Evolutionary conservation across 2,888 invertebrate species (phyloP), one percentile per base, ranked within the genome.

Genomic region (Hipparchia sbordonii): DNA sequence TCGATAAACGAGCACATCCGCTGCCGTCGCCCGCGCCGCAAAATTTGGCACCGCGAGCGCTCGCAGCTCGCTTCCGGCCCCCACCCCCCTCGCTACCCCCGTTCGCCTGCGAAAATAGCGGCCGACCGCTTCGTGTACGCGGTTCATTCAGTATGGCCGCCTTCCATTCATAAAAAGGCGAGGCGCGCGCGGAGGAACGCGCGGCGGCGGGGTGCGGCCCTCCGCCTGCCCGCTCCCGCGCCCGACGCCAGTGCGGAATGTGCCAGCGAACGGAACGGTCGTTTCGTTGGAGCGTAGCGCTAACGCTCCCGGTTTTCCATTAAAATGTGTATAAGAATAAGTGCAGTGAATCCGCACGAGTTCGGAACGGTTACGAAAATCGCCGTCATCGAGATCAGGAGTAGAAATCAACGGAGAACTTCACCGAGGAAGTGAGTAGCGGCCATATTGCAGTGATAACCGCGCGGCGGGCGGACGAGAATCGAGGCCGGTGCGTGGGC

Each of bases 121-220:
- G 90, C 93, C 91, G 91, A 92, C 92, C 91, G 93, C 93, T 92
- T 92, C 86, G 93, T 94, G 94, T 94, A 94, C 94, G 94, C 95
- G 94, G 94, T 95, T 95, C 95, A 95, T 95, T 95, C 95, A 95
- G 95, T 93, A 95, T 95, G 95, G 95, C 95, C 95, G 95, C 95
- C 95, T 95, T 94, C 95, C 95, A 95, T 95, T 95, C 95, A 95
- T 95, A 95, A 95, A 95, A 95, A 95, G 95, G 95, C 94, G 91
- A 89, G 89, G 92, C 87, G 89, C 87, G 89, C 81, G 85, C 86
- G 90, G 86, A 85, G 84, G 82, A 84, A 90, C 84, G 93, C 91
- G 92, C 91, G 89, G 93, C 91, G 91, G 94, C 91, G 89, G 86
- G 90, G 84, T 86, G 88, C 86, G 88, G 88, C 90, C 87, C 94